Percentiles rank a stretch among this genome's conserved stretches.
These are phyloP conservation scores for Ophioninae sp. DNA, from an alignment of 2,888 invertebrate species.

Conservation along the genomic window DNA sequence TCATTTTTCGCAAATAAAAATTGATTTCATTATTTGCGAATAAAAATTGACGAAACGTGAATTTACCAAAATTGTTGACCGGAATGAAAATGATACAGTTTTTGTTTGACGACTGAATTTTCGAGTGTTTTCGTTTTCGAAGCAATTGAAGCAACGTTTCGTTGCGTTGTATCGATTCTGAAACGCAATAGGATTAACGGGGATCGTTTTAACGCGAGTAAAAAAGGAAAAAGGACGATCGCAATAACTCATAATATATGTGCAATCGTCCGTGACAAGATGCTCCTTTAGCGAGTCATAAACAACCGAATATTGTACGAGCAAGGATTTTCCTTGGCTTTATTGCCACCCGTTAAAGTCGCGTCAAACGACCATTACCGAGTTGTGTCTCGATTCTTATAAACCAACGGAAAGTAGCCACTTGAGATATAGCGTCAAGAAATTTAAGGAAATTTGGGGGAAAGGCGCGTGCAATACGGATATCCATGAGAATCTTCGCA, in stretches of 20 bases:
- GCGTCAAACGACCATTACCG: slow-evolving; percentile 32
- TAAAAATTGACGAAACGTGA: no score
- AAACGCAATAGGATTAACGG: neutral
- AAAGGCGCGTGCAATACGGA: slow-evolving; percentile 6
- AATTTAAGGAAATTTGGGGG: slow-evolving; percentile 10
- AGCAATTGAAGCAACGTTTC: neutral
- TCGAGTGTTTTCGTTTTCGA: neutral
- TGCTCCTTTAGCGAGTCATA: slow-evolving; percentile 26
- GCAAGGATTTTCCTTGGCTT: slow-evolving; percentile 4
- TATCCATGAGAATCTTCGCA: slow-evolving; percentile 61
- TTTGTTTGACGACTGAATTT: no score
- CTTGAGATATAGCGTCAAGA: slow-evolving; percentile 17
- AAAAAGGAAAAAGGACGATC: slow-evolving; percentile 4
- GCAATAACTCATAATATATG: slow-evolving; percentile 47
- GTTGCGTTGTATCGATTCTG: neutral
- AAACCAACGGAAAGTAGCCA: slow-evolving; percentile 14
- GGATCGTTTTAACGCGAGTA: neutral
- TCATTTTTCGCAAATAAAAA: no score
- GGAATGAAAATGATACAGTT: no score
- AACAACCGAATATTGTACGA: slow-evolving; percentile 30
- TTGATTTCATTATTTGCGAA: no score
- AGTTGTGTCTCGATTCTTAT: slow-evolving; percentile 21
- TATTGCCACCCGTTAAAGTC: slow-evolving; percentile 56
- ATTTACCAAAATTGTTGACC: no score
- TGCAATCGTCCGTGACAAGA: slow-evolving; percentile 28